Evolutionary conservation across 2,797 vertebrate species (phyloP), one percentile per base, ranked within the genome.

Genomic region (Ptychadena robeensis): DNA sequence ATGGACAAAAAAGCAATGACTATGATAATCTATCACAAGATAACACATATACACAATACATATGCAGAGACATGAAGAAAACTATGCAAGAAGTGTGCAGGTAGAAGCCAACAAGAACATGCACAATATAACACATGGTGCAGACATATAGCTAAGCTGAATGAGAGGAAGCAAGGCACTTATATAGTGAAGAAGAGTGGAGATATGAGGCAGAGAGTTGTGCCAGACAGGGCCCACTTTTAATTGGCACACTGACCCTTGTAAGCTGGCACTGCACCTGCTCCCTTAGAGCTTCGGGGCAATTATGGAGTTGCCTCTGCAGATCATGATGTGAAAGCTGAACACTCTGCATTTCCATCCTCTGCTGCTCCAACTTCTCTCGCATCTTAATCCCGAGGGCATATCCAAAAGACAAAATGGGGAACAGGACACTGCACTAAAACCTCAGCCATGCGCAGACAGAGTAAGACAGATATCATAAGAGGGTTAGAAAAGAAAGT

Each of bases 251-350:
- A 99, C 97, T 96, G 95, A 99, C 98, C 97, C 96, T 93, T 93
- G 95, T 96, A 92, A 97, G 94, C 94, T 97, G 96, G 87, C 98
- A 96, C 93, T 94, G 96, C 91, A 98, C 93, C 92, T 98, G 98
- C 92, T 98, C 97, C 91, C 93, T 93, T 93, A 98, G 91, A 76
- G 97, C 97, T 93, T 98, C 97, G 37, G 98, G 97, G 93, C 98
- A 98, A 93, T 97, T 97, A 94, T 96, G 95, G 87, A 98, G 96
- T 94, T 97, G 97, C 92, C 92, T 96, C 96, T 95, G 95, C 94
- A 96, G 93, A 93, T 98, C 96, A 91, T 93, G 93, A 93, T 94
- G 96, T 90, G 94, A 93, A 83, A 92, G 95, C 92, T 91, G 97
- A 90, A 96, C 96, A 90, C 94, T 94, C 93, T 96, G 95, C 92